Percentiles rank a stretch among this genome's conserved stretches.
phyloP scores from a whole-genome alignment of 2,888 invertebrate genomes.

The Macaria notata region DNA sequence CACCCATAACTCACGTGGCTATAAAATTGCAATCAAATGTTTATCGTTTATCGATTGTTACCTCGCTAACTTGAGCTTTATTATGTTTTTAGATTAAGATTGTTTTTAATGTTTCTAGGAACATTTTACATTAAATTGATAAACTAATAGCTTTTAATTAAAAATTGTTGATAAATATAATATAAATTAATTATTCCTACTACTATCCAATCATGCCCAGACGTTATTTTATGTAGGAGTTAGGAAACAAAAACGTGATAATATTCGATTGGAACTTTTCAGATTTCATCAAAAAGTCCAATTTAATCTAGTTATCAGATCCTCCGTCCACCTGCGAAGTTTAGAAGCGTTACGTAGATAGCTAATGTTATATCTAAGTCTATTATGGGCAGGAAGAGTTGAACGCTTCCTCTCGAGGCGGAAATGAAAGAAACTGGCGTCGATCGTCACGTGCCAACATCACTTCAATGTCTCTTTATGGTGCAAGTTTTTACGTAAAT shows the following conservation, averaged over 20 bases:
- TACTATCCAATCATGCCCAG: too few relatives aligned
- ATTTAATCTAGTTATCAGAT: too few relatives aligned
- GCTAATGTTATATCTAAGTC: constrained; percentile 40
- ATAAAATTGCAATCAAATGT: constrained; percentile 18
- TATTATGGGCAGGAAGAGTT: constrained; percentile 61
- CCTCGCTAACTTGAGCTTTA: background rate
- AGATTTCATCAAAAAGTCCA: too few relatives aligned
- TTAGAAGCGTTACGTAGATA: constrained; percentile 23
- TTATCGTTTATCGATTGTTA: constrained; percentile 14
- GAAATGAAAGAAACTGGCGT: constrained; percentile 62
- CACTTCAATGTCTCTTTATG: constrained; percentile 27
- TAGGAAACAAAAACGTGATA: too few relatives aligned
- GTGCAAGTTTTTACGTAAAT: constrained; percentile 2
- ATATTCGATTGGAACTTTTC: too few relatives aligned
- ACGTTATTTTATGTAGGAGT: too few relatives aligned
- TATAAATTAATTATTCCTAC: too few relatives aligned
- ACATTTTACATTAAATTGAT: too few relatives aligned
- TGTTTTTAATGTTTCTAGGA: too few relatives aligned
- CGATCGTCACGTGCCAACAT: constrained; percentile 44
- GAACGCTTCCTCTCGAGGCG: constrained; percentile 52
- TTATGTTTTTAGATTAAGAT: too few relatives aligned
- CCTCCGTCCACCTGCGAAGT: background rate
- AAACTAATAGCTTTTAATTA: too few relatives aligned
- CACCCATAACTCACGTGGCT: constrained; percentile 7
- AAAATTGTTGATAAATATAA: too few relatives aligned